Base-by-base conservation (phyloP, 2,888 invertebrate species). In the Ectobius pallidus region DNA sequence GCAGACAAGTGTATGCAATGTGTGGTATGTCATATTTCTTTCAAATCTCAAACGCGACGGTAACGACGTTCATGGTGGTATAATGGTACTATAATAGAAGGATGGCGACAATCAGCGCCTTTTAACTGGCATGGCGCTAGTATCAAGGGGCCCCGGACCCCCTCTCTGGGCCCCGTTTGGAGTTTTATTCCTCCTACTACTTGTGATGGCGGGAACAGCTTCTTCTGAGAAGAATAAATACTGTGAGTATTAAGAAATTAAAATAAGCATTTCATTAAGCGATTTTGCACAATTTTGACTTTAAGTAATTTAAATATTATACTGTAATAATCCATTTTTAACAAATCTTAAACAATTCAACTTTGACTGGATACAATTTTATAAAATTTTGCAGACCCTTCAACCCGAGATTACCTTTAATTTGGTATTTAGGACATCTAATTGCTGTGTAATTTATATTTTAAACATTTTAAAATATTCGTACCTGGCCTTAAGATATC, bases 81-180 rank as follows among this genome's bases (percentile, higher is more conserved):
- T 58, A 58, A 58, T 58, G 32, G 58, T 58, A 58, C 58, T 58
- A 58, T 58, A 58, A 58, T 58, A 58, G 14, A 58, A 30, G 30
- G 14, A 58, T 58, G 58, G 30, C 58, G 30, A 58, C 30, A 58
- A 25, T 14, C 58, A 25, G 58, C 58, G 58, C 58, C 58, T 58
- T 58, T 58, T 58, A 58, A 58, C 58, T 55, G 44, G 70, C 65
- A 72, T 72, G 73, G 70, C 73, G 62, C 55, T 71, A 52, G 42
- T 49, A 20, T 70, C 75, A 46, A 68, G 73, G 71, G 73, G 75
- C 27, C 75, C 73, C 39, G 75, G 75, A 25, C 74, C 74, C 62
- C 74, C 74, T 20, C 39, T 62, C 27, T 62, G 70, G 70, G 70
- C 65, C 72, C 70, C 46, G 22, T 49, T 67, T 6, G 65, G 44